These are phyloP conservation scores for Drosophila repleta DNA, from an alignment of 1,140 invertebrate species.

Conservation along the genomic window DNA sequence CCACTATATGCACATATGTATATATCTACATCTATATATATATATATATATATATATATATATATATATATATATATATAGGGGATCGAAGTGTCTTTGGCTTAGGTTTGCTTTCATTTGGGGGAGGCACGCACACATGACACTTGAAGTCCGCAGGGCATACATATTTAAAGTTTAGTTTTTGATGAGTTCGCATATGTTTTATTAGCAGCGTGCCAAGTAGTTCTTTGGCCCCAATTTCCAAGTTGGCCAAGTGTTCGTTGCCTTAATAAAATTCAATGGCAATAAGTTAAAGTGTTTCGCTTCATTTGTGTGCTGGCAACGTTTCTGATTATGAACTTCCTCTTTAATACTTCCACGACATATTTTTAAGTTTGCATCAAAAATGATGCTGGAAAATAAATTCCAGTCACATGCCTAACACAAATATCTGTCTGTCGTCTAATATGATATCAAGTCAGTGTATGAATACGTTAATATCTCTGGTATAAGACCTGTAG, in stretches of 20 bases:
- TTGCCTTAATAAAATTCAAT: conserved; percentile 51
- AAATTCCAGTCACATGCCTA: conserved; percentile 70
- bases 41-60: not conserved
- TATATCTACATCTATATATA: too few species aligned
- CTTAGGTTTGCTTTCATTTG: conserved; percentile 35
- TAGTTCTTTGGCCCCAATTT: conserved; percentile 44
- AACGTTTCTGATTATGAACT: conserved; percentile 29
- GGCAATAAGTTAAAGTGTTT: conserved; percentile 71
- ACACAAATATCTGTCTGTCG: conserved; percentile 41
- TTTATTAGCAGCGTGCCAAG: conserved; percentile 70
- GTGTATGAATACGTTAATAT: not conserved
- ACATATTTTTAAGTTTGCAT: conserved; percentile 53
- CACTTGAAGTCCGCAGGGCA: conserved; percentile 63
- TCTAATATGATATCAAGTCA: conserved; percentile 66
- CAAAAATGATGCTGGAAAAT: conserved; percentile 19
- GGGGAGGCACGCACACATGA: conserved; percentile 55
- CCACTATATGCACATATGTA: not conserved
- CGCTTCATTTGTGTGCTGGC: conserved; percentile 34
- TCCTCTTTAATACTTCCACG: not conserved
- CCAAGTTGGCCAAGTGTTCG: conserved; percentile 21
- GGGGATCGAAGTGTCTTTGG: not conserved
- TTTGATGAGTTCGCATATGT: conserved; percentile 80
- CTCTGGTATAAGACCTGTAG: not conserved
- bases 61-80: too few species aligned
- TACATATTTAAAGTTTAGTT: conserved; percentile 72